Evolutionary conservation across 2,888 invertebrate species (phyloP).

Genomic region (Phorcus lineatus): DNA sequence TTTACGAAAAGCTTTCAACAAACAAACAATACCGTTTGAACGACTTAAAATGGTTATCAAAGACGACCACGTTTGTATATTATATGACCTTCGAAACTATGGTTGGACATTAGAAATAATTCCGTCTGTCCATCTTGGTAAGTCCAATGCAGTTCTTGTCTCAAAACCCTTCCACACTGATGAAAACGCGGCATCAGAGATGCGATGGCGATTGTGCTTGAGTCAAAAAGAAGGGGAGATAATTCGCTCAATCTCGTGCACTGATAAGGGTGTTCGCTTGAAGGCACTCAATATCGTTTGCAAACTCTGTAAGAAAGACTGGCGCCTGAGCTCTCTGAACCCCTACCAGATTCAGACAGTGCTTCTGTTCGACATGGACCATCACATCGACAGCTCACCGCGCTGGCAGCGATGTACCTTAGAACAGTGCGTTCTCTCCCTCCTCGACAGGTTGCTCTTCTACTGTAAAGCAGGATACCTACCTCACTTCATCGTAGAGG

Average conservation of each 20-base stretch:
- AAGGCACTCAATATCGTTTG: slow-evolving; percentile 51
- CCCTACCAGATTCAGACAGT: slow-evolving; percentile 67
- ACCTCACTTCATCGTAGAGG: slow-evolving; percentile 65
- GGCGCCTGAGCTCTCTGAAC: slow-evolving; percentile 50
- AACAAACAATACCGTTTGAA: slow-evolving; percentile 25
- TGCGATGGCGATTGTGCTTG: slow-evolving; percentile 52
- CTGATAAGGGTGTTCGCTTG: slow-evolving; percentile 54
- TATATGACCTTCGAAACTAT: slow-evolving; percentile 38
- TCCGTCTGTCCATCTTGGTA: slow-evolving; percentile 40
- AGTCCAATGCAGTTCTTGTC: slow-evolving; percentile 29
- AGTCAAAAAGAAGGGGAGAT: slow-evolving; percentile 46
- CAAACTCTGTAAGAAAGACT: slow-evolving; percentile 48
- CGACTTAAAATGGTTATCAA: background rate
- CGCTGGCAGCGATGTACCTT: slow-evolving; percentile 64
- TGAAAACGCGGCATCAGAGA: slow-evolving; percentile 48
- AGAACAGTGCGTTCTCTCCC: slow-evolving; percentile 56
- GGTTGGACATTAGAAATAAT: slow-evolving; percentile 36
- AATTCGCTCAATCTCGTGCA: slow-evolving; percentile 46
- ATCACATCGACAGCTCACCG: slow-evolving; percentile 62
- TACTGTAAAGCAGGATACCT: slow-evolving; percentile 49
- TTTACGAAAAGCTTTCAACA: slow-evolving; percentile 48
- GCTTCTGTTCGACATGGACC: slow-evolving; percentile 65
- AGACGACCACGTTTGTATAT: background rate
- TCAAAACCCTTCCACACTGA: slow-evolving; percentile 50
- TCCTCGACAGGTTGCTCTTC: slow-evolving; percentile 57